Conservation (phyloP, 2,113 vertebrate species). For the Suncus etruscus region DNA sequence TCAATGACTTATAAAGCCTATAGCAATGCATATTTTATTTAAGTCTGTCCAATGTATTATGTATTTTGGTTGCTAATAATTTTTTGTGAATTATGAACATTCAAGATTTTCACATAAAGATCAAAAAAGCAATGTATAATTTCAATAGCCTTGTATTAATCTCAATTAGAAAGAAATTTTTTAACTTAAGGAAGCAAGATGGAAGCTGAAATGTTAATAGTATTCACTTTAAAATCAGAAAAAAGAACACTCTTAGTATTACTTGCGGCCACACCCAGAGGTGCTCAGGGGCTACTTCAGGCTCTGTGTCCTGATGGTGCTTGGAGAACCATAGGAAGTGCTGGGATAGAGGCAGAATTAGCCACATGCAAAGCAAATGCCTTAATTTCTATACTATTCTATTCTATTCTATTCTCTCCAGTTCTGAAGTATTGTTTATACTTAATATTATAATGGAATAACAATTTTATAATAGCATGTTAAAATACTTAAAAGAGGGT, state of each 20-base stretch:
- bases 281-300: no score
- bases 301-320: no score
- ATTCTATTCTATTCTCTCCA: background rate
- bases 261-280: no score
- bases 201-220: constrained; percentile 53
- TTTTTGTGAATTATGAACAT: background rate
- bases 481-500: background rate
- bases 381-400: background rate
- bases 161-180: background rate
- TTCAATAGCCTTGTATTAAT: constrained; percentile 8
- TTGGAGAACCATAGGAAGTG: no score
- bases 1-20: background rate
- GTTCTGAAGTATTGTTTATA: no score
- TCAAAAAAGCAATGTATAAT: background rate
- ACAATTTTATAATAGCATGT: background rate
- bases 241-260: background rate
- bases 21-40: background rate
- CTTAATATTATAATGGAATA: constrained; percentile 5
- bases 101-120: constrained; percentile 5
- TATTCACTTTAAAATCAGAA: constrained; percentile 37
- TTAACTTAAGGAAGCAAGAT: constrained; percentile 2
- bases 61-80: background rate
- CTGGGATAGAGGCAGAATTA: no score
- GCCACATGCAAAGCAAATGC: no score
- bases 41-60: background rate